Evolutionary conservation across 2,888 invertebrate species (phyloP).

Genomic region (Metellina segmentata): DNA sequence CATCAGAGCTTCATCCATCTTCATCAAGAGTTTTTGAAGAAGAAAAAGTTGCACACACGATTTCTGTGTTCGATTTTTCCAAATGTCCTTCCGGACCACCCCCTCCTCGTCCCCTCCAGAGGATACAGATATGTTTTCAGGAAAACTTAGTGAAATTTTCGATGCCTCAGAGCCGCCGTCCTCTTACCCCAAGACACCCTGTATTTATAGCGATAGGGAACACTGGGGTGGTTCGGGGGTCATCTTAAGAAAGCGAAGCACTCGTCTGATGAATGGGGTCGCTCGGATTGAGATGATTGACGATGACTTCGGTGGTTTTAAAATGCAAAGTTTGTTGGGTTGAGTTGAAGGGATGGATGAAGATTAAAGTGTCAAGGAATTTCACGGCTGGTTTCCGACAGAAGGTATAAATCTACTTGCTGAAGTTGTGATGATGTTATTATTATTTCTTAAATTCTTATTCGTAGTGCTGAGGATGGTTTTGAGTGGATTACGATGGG

Average conservation of each 20-base stretch:
- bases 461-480: too few relatives aligned
- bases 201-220: too few relatives aligned
- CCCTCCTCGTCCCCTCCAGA: not conserved
- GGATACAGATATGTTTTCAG: slow-evolving; percentile 9
- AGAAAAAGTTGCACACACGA: slow-evolving; percentile 25
- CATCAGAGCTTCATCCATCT: slow-evolving; percentile 47
- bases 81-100: not conserved
- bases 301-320: not conserved
- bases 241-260: not conserved
- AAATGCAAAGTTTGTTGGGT: not conserved
- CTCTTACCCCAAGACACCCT: too few relatives aligned
- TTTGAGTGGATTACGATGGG: too few relatives aligned
- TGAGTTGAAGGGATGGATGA: not conserved
- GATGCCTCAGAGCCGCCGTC: not conserved
- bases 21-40: slow-evolving; percentile 39
- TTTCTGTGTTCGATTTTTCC: slow-evolving; percentile 41
- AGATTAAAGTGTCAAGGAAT: too few relatives aligned
- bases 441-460: too few relatives aligned
- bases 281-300: slow-evolving; percentile 5
- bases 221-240: not conserved
- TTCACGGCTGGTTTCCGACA: too few relatives aligned
- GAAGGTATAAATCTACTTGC: too few relatives aligned
- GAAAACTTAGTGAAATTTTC: not conserved
- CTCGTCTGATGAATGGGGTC: not conserved
- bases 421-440: too few relatives aligned